A percentile compares a stretch with the other conserved stretches of the same genome.
Conservation (phyloP, 2,113 vertebrate genomes). For the Myrmecobius fasciatus region DNA sequence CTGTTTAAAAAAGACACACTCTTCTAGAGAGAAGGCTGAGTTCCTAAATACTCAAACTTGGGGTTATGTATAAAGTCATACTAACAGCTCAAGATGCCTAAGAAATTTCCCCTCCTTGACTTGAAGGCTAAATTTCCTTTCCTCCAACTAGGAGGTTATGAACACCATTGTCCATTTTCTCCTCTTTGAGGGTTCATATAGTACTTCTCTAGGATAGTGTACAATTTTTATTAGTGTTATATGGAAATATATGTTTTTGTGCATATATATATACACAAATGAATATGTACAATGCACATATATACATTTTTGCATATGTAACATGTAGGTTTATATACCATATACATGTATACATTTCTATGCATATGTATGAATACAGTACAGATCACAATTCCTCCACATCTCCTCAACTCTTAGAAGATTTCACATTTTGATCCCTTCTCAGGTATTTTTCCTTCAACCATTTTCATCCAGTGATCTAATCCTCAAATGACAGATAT, state of each 20-base stretch:
- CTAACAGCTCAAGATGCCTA: neutral
- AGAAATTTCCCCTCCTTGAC: neutral
- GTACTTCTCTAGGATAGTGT: neutral
- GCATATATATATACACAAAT: accelerated
- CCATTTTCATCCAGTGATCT: neutral
- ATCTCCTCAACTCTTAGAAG: neutral
- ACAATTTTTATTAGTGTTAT: neutral
- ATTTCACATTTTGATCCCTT: neutral
- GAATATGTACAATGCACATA: neutral
- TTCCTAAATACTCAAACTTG: neutral
- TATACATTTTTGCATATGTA: neutral
- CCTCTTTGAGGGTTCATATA: neutral
- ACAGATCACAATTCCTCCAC: neutral
- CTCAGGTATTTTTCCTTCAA: neutral
- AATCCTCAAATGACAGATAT: neutral
- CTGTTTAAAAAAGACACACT: neutral
- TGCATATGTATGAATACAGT: too few relatives aligned
- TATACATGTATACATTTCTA: neutral
- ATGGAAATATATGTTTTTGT: neutral
- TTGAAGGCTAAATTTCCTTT: neutral
- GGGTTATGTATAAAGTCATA: neutral
- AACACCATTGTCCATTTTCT: neutral
- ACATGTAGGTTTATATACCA: neutral
- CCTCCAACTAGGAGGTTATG: neutral
- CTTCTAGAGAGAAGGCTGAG: neutral